phyloP scores from a whole-genome alignment of 2,797 vertebrate species.

The Spea hammondii region DNA sequence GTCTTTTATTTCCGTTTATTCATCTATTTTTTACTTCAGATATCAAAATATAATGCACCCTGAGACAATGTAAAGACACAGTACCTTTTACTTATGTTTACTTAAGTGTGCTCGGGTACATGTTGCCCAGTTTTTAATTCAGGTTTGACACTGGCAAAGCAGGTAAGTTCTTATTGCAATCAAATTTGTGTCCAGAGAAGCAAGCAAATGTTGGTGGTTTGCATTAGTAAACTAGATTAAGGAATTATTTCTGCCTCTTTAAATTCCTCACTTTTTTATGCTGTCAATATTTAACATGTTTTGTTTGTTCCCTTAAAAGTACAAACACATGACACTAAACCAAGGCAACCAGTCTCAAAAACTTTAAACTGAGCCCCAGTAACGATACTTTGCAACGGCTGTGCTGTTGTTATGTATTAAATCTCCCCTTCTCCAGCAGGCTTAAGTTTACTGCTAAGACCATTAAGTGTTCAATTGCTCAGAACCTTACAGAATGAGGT shows the following conservation, averaged over 20 bases:
- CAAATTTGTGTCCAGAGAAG: too few species aligned
- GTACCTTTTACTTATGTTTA: too few species aligned
- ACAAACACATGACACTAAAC: slow-evolving; percentile 9
- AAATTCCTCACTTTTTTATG: not conserved
- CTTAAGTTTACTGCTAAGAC: slow-evolving; percentile 7
- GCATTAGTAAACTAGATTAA: too few species aligned
- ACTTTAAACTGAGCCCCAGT: not conserved
- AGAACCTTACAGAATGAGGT: not conserved
- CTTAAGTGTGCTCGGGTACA: too few species aligned
- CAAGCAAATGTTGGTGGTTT: too few species aligned
- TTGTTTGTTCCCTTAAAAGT: slow-evolving; percentile 14
- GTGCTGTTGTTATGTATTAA: not conserved
- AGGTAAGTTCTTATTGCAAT: too few species aligned
- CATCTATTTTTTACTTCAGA: too few species aligned
- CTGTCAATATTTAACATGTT: slow-evolving; percentile 1
- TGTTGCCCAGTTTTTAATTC: too few species aligned
- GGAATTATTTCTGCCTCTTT: not conserved
- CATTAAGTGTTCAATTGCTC: slow-evolving; percentile 17
- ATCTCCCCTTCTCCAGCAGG: not conserved
- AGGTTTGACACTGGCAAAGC: too few species aligned
- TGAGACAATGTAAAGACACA: too few species aligned
- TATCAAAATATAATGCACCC: too few species aligned
- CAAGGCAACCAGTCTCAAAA: slow-evolving; percentile 9
- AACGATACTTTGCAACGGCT: not conserved
- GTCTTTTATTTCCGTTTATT: too few species aligned